phyloP scores from a whole-genome alignment of 2,888 invertebrate genomes.

The Syritta pipiens region DNA sequence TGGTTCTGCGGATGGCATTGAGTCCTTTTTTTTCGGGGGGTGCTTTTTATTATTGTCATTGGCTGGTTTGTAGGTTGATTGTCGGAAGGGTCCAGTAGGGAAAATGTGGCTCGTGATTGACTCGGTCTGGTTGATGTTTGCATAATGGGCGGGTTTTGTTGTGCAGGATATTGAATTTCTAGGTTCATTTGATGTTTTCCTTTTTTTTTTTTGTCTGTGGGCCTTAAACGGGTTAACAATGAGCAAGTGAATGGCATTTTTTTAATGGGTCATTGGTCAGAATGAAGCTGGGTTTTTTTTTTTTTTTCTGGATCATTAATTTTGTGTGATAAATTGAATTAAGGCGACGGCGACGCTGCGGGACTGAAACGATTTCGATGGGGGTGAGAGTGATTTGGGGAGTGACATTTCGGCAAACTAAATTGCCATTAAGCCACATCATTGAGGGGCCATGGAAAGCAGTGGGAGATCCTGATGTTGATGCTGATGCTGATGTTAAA shows the following conservation, averaged over 20 bases:
- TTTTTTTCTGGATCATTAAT: slow-evolving; percentile 21
- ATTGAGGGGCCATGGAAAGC: no score
- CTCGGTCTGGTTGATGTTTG: slow-evolving; percentile 29
- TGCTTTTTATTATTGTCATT: neutral
- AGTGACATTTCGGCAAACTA: no score
- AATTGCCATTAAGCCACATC: no score
- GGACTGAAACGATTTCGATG: no score
- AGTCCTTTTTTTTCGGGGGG: neutral
- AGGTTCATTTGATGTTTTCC: slow-evolving; percentile 20
- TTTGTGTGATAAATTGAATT: neutral
- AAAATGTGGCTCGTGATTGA: slow-evolving; percentile 28
- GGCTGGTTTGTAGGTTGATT: neutral
- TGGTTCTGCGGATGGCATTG: slow-evolving; percentile 7
- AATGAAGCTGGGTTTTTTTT: neutral
- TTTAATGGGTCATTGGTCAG: no score
- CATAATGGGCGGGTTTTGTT: slow-evolving; percentile 10
- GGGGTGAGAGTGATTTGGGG: neutral
- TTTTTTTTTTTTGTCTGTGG: no score
- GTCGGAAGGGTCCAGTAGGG: slow-evolving; percentile 30
- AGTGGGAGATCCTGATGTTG: no score
- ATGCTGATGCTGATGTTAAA: no score
- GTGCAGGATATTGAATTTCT: slow-evolving; percentile 38
- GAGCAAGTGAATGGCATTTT: neutral
- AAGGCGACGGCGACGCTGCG: neutral
- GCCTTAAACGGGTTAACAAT: neutral